Evolutionary conservation across 92 coral and sea anemone genomes (phyloP).

Genomic region (Parazoanthus darwini): DNA sequence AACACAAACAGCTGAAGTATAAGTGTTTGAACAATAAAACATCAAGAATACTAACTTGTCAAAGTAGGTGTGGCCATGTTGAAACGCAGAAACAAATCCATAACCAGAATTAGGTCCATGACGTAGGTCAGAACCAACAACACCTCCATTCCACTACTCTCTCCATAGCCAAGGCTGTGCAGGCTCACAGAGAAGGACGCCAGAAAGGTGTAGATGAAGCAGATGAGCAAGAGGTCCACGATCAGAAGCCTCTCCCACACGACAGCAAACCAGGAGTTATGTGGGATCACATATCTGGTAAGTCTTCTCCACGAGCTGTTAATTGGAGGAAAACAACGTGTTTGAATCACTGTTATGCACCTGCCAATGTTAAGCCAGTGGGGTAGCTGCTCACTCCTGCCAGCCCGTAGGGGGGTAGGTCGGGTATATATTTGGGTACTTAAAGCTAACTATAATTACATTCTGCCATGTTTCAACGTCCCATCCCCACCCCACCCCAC

Average conservation of each 20-base stretch:
- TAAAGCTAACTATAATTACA: too few species aligned
- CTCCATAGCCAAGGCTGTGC: conserved; percentile 75
- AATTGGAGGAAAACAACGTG: background rate
- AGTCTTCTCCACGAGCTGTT: conserved; percentile 38
- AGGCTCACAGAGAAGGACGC: conserved; percentile 83
- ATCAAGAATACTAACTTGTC: conserved; percentile 47
- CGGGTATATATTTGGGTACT: too few species aligned
- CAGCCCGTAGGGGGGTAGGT: too few species aligned
- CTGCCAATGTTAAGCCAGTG: too few species aligned
- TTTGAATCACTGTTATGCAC: too few species aligned
- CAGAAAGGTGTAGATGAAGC: conserved; percentile 71
- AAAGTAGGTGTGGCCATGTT: conserved; percentile 72
- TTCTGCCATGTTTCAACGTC: too few species aligned
- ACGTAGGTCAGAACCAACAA: conserved; percentile 64
- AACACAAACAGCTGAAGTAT: background rate
- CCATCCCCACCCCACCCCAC: too few species aligned
- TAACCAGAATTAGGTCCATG: conserved; percentile 63
- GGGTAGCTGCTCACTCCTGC: too few species aligned
- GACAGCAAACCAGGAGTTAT: conserved; percentile 63
- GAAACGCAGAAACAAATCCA: conserved; percentile 75
- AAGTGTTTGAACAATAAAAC: background rate
- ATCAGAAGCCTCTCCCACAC: conserved; percentile 79
- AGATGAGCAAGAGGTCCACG: conserved; percentile 59
- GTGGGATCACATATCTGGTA: conserved; percentile 57
- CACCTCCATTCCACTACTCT: conserved; percentile 29